Evolutionary conservation across 2,113 vertebrate species (phyloP), one percentile per base, ranked within the genome.

Genomic region (Apteryx owenii): DNA sequence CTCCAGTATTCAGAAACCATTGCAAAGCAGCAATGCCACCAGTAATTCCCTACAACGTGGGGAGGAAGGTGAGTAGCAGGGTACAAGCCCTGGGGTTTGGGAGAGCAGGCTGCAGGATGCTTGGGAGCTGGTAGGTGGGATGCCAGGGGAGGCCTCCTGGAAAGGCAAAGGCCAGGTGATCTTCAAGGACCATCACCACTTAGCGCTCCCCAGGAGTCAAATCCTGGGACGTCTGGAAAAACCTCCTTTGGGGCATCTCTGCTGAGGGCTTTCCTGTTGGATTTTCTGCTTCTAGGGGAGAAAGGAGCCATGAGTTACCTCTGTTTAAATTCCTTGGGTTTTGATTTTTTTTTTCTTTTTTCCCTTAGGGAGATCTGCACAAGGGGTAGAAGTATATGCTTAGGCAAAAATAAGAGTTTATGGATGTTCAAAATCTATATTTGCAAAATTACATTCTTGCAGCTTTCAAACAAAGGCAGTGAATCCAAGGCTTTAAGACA

Each of bases 201-300:
- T 28, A 46, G 18, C 6, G 7, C 11, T 54, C 2, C 26, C 38
- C 29, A 40, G 31, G 26, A 76, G 51, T 22, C 22, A 60, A 36
- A 8, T 16, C 18, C 18, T 51, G 53, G 28, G 5, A 7, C 53
- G 25, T 46, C 51, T 36, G 29, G 15, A 29, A 25, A 3, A 3
- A 4, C 2, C 1, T 15, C n/a, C 40, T 12, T 25, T 46, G 44
- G 3, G 2, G 6, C 4, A 4, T 54, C 21, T 62, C 61, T 21
- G 3, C 12, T 20, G n/a, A 75, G 11, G 46, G 3, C 5, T 17
- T 62, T 31, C 51, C 54, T 58, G 64, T 11, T 90, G 77, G 10
- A 23, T 40, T 60, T 88, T 19, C 72, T 65, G 25, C 16, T 53
- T 81, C 64, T 50, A 44, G 28, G 25, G 21, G 31, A 62, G 33